Evolutionary conservation across 2,797 vertebrate genomes (phyloP).

Genomic region (Semotilus atromaculatus): DNA sequence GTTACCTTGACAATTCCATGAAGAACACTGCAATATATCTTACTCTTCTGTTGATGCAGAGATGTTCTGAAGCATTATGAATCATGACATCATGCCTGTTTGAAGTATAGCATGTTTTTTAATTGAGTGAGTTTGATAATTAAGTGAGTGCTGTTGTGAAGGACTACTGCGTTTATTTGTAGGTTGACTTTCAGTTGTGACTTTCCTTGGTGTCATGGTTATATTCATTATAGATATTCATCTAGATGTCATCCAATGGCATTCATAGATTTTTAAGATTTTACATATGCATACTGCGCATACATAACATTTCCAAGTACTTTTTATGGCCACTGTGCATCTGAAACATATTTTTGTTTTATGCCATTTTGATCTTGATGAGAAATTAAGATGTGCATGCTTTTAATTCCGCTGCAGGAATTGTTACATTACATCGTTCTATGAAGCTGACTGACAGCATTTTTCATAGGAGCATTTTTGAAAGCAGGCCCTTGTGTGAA

Average conservation of each 20-base stretch:
- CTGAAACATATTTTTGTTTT: not conserved
- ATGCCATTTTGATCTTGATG: not conserved
- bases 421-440: not conserved
- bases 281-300: not conserved
- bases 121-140: not conserved
- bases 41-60: not conserved
- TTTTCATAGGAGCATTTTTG: not conserved
- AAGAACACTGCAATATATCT: too few relatives aligned
- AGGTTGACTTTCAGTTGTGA: not conserved
- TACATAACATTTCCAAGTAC: not conserved
- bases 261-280: not conserved
- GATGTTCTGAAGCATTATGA: not conserved
- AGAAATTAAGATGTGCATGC: not conserved
- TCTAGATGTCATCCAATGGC: not conserved
- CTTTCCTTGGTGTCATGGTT: not conserved
- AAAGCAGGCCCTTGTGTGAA: slow-evolving; percentile 7
- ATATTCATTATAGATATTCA: not conserved
- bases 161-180: not conserved
- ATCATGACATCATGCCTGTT: not conserved
- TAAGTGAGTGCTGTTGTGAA: not conserved
- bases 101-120: not conserved
- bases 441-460: not conserved
- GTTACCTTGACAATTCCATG: not conserved
- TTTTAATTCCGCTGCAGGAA: not conserved
- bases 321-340: not conserved